Evolutionary conservation across 2,797 vertebrate species (phyloP).

Genomic region (Taenioides sp.): DNA sequence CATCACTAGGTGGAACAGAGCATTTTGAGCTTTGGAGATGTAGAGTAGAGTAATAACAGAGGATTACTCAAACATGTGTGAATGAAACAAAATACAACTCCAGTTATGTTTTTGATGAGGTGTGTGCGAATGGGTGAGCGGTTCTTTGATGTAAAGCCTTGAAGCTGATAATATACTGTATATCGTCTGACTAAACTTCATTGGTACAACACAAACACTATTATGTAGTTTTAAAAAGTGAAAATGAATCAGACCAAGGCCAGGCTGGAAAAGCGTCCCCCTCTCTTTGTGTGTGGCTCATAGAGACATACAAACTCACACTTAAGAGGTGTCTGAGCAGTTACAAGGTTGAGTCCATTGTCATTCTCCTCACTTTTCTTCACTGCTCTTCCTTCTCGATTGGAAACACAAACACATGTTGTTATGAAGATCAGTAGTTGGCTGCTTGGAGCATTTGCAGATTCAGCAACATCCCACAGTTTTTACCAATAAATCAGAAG

Average conservation of each 20-base stretch:
- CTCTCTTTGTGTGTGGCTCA: neutral
- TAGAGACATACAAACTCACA: conserved; percentile 14
- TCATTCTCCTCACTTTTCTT: conserved; percentile 24
- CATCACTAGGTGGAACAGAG: too few relatives aligned
- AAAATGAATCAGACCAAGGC: conserved; percentile 20
- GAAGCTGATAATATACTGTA: too few relatives aligned
- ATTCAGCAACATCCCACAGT: conserved; percentile 63
- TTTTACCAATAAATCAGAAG: conserved; percentile 64
- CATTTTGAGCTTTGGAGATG: too few relatives aligned
- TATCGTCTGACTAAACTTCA: neutral
- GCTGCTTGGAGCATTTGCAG: conserved; percentile 52
- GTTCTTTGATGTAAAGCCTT: too few relatives aligned
- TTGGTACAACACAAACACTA: neutral
- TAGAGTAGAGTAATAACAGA: too few relatives aligned
- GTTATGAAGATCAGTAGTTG: conserved; percentile 58
- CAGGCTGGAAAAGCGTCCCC: conserved; percentile 5
- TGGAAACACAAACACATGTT: conserved; percentile 48
- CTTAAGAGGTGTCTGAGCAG: neutral
- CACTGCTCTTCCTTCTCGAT: conserved; percentile 24
- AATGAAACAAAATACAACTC: too few relatives aligned
- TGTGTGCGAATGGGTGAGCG: too few relatives aligned
- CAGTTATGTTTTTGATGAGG: too few relatives aligned
- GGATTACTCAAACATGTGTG: too few relatives aligned
- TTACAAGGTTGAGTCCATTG: neutral
- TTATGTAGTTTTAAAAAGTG: neutral